These are phyloP conservation scores for Trichogramma evanescens DNA, from an alignment of 2,888 invertebrate genomes.

Conservation along the genomic window DNA sequence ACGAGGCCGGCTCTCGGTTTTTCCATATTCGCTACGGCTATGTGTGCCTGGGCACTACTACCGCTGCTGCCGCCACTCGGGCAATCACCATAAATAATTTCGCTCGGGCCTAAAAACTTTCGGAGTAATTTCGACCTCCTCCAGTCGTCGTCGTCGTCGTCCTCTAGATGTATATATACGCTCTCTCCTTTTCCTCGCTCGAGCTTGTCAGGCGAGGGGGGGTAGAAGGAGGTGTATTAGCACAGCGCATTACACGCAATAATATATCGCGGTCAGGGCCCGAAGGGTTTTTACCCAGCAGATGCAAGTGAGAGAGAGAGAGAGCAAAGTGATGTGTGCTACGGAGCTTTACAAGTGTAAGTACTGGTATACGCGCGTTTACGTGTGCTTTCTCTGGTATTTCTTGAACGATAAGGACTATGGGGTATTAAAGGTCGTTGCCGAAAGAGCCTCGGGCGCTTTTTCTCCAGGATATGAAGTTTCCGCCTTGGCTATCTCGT, in stretches of 20 bases:
- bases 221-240: neutral
- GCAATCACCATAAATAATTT: slow-evolving; percentile 11
- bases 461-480: slow-evolving; percentile 9
- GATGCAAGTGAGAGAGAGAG: too few species aligned
- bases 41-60: neutral
- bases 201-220: neutral
- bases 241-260: too few species aligned
- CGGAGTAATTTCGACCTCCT: neutral
- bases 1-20: too few species aligned
- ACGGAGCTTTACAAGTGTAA: too few species aligned
- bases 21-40: neutral
- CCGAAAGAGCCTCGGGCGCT: neutral
- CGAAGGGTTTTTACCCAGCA: slow-evolving; percentile 4
- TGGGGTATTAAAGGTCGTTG: too few species aligned
- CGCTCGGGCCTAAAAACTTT: neutral
- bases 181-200: neutral
- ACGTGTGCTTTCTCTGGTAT: too few species aligned
- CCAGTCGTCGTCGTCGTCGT: neutral
- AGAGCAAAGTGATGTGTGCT: too few species aligned
- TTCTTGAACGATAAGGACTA: too few species aligned
- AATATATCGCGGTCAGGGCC: slow-evolving; percentile 9
- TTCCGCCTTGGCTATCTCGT: neutral
- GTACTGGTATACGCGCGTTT: too few species aligned
- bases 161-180: neutral
- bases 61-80: neutral